Conservation (phyloP, 2,797 vertebrate genomes). For the Champsocephalus gunnari region DNA sequence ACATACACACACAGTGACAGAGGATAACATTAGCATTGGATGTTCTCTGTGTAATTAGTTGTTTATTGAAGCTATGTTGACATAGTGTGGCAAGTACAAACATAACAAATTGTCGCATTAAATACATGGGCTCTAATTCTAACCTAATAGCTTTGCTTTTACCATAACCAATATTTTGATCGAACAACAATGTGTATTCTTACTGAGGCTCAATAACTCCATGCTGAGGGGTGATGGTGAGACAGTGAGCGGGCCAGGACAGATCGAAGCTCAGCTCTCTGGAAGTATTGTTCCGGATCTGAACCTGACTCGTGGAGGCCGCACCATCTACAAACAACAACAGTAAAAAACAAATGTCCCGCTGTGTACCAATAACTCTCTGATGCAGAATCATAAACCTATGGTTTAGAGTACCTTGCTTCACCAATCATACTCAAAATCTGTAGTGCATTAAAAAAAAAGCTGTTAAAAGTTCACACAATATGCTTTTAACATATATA, state of each 20-base stretch:
- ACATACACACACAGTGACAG: not conserved
- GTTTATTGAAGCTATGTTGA: not conserved
- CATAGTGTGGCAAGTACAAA: not conserved
- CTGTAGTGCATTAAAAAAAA: not conserved
- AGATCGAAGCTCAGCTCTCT: slow-evolving; percentile 91
- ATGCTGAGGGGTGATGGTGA: slow-evolving; percentile 95
- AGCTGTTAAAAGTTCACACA: not conserved
- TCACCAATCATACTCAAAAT: not conserved
- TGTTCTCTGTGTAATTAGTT: not conserved
- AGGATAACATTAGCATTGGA: not conserved
- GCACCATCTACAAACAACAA: slow-evolving; percentile 80
- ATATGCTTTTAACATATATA: not conserved
- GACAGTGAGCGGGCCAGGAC: slow-evolving; percentile 96
- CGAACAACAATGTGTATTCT: slow-evolving; percentile 51
- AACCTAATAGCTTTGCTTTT: not conserved
- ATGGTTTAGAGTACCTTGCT: not conserved
- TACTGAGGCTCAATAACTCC: slow-evolving; percentile 92
- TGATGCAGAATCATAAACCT: not conserved
- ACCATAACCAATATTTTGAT: not conserved
- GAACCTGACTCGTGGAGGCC: slow-evolving; percentile 83
- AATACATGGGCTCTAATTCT: not conserved
- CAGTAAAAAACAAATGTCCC: not conserved
- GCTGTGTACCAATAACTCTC: not conserved
- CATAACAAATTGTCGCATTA: not conserved
- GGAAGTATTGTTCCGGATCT: slow-evolving; percentile 87